Base-by-base conservation (phyloP, 1,140 invertebrate species). In the Sarcophaga peregrina region DNA sequence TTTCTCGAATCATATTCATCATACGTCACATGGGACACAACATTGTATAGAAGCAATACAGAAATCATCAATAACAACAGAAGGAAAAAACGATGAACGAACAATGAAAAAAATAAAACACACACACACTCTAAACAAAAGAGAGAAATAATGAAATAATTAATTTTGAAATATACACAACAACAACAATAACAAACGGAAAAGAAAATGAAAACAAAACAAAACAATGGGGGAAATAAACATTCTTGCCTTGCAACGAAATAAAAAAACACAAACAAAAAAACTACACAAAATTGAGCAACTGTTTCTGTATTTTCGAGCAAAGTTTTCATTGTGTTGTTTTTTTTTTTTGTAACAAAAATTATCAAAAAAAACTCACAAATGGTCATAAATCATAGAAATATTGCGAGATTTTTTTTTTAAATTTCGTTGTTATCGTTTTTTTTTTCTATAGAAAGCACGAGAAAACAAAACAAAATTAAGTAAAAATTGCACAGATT, bases 131-230 rank as follows among this genome's bases (percentile, higher is more conserved):
- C 25, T 37, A 37, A 68, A 68, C 54, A 58, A 58, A 58, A 68
- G 17, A 8, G 62, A 68, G 10, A 25, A 68, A 68, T 68, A 68
- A 68, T 25, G 62, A 68, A 68, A 68, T 68, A 68, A 68, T 68
- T 68, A 68, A 68, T 68, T 68, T 68, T 37, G 25, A 68, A 68
- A 62, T 9, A n/a, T 25, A 68, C 7, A 58, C 11, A 58, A 58
- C 54, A 58, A 37, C 25, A 37, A 37, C 25, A 37, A 37, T 37
- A 37, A 4, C 25, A 2, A 37, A 37, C 1, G 25, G 25, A 37
- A 37, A 37, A 4, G 4, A 37, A 37, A 37, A 4, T 2, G 4
- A 37, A 37, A 37, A 1, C 25, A 37, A n/a, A n/a, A n/a, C n/a
- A n/a, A n/a, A n/a, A 37, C 25, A 37, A 37, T 37, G 25, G 25